These are phyloP conservation scores for Stenoptilia bipunctidactyla DNA, from an alignment of 2,888 invertebrate species.

Conservation along the genomic window DNA sequence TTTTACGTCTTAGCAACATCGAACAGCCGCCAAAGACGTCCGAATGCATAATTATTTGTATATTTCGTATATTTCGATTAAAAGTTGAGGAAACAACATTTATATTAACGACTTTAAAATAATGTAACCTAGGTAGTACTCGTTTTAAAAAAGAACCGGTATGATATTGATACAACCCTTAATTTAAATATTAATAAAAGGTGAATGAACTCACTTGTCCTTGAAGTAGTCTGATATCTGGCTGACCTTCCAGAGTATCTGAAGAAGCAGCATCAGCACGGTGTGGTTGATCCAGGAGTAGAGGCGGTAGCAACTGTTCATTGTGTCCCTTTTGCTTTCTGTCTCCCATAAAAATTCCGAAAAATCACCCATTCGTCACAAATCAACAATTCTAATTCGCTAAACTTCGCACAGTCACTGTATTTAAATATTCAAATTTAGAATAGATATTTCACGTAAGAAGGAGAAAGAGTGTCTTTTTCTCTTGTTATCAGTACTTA, in stretches of 20 bases:
- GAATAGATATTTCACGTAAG: constrained; percentile 1
- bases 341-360: constrained; percentile 49
- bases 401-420: constrained; percentile 9
- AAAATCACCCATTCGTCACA: constrained; percentile 59
- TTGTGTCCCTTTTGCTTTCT: constrained; percentile 38
- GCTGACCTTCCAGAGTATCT: constrained; percentile 64
- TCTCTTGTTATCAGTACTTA: too few relatives aligned
- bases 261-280: constrained; percentile 55
- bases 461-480: not conserved
- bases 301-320: constrained; percentile 59
- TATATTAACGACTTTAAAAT: too few relatives aligned
- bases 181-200: too few relatives aligned
- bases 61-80: too few relatives aligned
- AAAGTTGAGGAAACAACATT: too few relatives aligned
- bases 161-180: too few relatives aligned
- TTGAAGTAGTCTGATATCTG: constrained; percentile 60
- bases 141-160: too few relatives aligned
- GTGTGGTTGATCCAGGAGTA: constrained; percentile 64
- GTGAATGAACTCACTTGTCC: constrained; percentile 44
- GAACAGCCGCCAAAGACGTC: too few relatives aligned
- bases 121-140: too few relatives aligned
- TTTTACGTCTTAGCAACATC: too few relatives aligned
- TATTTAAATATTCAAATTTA: constrained; percentile 32
- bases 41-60: too few relatives aligned
- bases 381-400: constrained; percentile 31